Evolutionary conservation across 2,113 vertebrate species (phyloP), one percentile per base, ranked within the genome.

Genomic region (Barnardius zonarius): DNA sequence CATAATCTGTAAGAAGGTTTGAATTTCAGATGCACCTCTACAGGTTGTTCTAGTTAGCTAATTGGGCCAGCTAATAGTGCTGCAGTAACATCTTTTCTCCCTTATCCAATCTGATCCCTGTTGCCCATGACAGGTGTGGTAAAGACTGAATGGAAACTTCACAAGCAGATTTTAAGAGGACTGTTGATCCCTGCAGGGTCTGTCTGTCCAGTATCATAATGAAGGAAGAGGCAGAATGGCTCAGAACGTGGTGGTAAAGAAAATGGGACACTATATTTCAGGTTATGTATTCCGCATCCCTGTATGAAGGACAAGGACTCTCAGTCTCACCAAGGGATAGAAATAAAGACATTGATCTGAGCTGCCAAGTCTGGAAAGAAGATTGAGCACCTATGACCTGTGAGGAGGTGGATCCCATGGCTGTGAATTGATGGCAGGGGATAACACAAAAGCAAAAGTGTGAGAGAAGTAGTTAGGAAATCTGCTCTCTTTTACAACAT

Each of bases 221-320:
- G 17, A 41, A 61, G 73, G 64, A 46, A 43, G n/a, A 70, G 43
- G 15, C 8, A 67, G 33, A 75, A 46, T 2, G 11, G 63, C 31
- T 13, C 39, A 23, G n/a, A 64, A 30, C 0, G 2, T 31, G 35
- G 30, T 27, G 64, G 18, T 5, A 28, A 59, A 79, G 43, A 17
- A 66, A 39, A 20, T 7, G 73, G 44, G 39, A 17, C 9, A 0
- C n/a, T 19, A 0, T 10, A 1, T 5, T 17, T 22, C 39, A 31
- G 24, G 28, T 39, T 49, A 13, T 10, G 11, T 24, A 20, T 13
- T 49, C 61, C 30, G 6, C 24, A 35, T 33, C 22, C 22, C 44
- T 31, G 7, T 23, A 16, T 19, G 19, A 94, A 69, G 23, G 39
- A 57, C 25, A 63, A 51, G 33, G 46, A 33, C 3, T 7, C 11